These are phyloP conservation scores for Magallana ariakensis DNA, from an alignment of 1,140 invertebrate genomes.

Conservation along the genomic window DNA sequence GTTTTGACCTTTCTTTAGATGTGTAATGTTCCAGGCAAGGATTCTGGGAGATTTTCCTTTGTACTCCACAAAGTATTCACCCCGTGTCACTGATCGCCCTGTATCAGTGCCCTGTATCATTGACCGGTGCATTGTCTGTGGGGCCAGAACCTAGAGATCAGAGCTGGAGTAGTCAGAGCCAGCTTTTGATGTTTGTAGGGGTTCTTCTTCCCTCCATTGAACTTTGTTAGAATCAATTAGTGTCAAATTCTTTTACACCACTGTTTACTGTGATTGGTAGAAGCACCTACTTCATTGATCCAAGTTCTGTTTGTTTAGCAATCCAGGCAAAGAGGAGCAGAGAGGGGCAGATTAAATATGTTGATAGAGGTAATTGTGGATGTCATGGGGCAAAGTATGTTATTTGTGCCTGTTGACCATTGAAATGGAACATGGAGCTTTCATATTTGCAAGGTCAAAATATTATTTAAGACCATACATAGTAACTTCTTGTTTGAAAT, in stretches of 20 bases:
- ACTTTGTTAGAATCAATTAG: conserved; percentile 25
- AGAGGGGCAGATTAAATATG: neutral
- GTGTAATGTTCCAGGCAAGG: neutral
- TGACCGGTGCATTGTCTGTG: neutral
- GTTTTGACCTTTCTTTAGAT: neutral
- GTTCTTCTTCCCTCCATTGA: neutral
- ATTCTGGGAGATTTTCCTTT: neutral
- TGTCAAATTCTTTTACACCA: neutral
- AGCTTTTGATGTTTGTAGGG: neutral
- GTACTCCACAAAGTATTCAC: neutral
- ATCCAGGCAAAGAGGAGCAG: neutral
- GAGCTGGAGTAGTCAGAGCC: neutral
- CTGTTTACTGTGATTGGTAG: neutral
- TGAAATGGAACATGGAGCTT: no score
- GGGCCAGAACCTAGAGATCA: neutral
- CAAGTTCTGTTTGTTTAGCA: neutral
- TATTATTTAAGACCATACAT: neutral
- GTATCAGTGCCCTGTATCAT: neutral
- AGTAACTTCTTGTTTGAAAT: no score
- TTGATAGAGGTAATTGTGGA: no score
- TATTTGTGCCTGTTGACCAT: no score
- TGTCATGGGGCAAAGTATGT: no score
- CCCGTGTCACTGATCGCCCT: neutral
- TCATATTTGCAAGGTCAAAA: neutral
- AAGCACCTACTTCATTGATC: neutral